Evolutionary conservation across 2,888 invertebrate genomes (phyloP).

Genomic region (Eupithecia dodoneata): DNA sequence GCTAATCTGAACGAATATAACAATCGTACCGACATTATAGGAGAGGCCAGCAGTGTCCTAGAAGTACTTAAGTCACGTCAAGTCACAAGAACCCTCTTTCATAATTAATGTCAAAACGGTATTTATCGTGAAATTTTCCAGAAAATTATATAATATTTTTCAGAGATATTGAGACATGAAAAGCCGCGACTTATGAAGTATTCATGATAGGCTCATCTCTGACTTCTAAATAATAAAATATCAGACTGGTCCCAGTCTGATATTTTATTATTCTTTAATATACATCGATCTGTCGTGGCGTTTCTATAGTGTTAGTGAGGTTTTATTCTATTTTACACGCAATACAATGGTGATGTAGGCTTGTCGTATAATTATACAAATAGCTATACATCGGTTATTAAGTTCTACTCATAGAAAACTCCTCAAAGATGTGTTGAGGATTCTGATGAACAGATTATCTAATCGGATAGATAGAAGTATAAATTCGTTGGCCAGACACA

Average conservation of each 20-base stretch:
- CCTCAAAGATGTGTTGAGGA: not conserved
- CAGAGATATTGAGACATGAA: conserved; percentile 42
- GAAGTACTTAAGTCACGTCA: conserved; percentile 57
- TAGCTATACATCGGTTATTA: not conserved
- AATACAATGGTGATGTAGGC: not conserved
- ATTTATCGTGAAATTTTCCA: conserved; percentile 49
- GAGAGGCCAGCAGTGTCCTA: conserved; percentile 40
- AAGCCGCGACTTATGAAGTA: conserved; percentile 42
- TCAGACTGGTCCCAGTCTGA: too few species aligned
- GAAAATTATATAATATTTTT: conserved; percentile 49
- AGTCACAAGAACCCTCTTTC: conserved; percentile 52
- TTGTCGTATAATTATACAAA: not conserved
- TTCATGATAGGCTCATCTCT: conserved; percentile 49
- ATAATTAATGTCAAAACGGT: conserved; percentile 55
- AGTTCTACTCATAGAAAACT: not conserved
- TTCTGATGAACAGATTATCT: not conserved
- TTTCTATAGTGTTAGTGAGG: conserved; percentile 9
- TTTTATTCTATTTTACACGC: not conserved
- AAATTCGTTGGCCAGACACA: not conserved
- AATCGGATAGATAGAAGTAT: not conserved
- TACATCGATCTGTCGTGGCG: conserved; percentile 52
- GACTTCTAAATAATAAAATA: conserved; percentile 56
- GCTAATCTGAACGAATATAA: not conserved
- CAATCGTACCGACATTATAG: not conserved
- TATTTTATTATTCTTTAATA: too few species aligned